Conservation (phyloP, 1,140 invertebrate species). For the Micrasema longulum region DNA sequence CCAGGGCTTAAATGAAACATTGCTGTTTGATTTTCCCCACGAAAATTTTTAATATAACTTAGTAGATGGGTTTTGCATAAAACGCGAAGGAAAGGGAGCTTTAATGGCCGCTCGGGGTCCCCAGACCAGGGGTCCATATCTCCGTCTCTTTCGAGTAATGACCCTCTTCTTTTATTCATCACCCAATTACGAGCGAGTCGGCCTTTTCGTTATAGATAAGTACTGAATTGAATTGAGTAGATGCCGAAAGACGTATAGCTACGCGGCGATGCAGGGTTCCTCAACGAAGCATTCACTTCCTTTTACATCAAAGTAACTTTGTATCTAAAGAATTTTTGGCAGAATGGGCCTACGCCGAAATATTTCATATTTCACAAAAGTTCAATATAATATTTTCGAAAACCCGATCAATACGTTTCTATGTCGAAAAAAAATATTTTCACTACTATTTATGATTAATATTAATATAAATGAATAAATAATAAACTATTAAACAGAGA, state of each 20-base stretch:
- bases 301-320: slow-evolving; percentile 12
- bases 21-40: slow-evolving; percentile 15
- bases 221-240: slow-evolving; percentile 56
- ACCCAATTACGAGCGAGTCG: slow-evolving; percentile 54
- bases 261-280: slow-evolving; percentile 20
- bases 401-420: too few relatives aligned
- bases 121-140: slow-evolving; percentile 43
- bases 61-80: slow-evolving; percentile 32
- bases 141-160: slow-evolving; percentile 48
- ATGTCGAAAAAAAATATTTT: too few relatives aligned
- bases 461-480: too few relatives aligned
- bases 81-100: slow-evolving; percentile 15
- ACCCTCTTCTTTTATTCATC: slow-evolving; percentile 56
- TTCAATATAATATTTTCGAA: too few relatives aligned
- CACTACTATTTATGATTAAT: too few relatives aligned
- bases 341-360: too few relatives aligned
- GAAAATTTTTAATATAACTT: slow-evolving; percentile 30
- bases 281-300: slow-evolving; percentile 17
- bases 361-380: too few relatives aligned
- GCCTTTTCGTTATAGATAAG: slow-evolving; percentile 55
- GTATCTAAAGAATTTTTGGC: too few relatives aligned
- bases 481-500: too few relatives aligned
- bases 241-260: slow-evolving; percentile 42
- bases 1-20: slow-evolving; percentile 19
- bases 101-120: slow-evolving; percentile 28